phyloP scores from a whole-genome alignment of 1,140 invertebrate species.

The Pseudomyrmex pallidus region DNA sequence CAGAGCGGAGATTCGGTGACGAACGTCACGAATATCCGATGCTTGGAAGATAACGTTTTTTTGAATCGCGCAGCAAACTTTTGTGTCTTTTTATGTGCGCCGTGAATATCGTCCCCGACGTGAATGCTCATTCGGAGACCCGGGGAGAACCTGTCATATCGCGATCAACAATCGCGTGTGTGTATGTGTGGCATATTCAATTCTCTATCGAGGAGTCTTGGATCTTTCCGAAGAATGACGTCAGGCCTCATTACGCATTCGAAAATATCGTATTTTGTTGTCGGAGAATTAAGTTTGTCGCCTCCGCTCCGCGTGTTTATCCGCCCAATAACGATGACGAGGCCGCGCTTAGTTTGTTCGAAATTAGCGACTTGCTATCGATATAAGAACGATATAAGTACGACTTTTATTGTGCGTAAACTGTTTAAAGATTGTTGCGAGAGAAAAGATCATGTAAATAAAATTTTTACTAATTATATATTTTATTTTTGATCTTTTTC shows the following conservation, averaged over 20 bases:
- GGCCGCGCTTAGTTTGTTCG: background rate
- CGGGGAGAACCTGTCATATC: conserved; percentile 19
- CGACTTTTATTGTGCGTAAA: background rate
- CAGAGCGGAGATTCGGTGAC: background rate
- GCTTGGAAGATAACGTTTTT: background rate
- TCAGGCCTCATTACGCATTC: conserved; percentile 50
- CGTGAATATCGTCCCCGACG: conserved; percentile 13
- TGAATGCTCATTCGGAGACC: conserved; percentile 35
- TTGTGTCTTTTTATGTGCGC: background rate
- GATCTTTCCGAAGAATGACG: conserved; percentile 45
- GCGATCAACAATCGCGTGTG: conserved; percentile 17
- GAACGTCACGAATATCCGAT: conserved; percentile 1
- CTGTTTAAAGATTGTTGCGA: background rate
- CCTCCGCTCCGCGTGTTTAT: conserved; percentile 30
- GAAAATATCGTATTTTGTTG: conserved; percentile 51
- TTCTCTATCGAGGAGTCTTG: conserved; percentile 31
- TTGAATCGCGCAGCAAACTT: conserved; percentile 10
- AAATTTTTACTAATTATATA: background rate
- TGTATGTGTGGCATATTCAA: conserved; percentile 45
- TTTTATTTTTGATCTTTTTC: background rate
- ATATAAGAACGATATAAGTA: background rate
- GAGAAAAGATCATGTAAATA: background rate
- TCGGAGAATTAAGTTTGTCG: conserved; percentile 40
- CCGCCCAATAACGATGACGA: conserved; percentile 34
- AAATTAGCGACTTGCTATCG: conserved; percentile 6